phyloP scores from a whole-genome alignment of 1,140 invertebrate genomes.

The Halictus rubicundus region DNA sequence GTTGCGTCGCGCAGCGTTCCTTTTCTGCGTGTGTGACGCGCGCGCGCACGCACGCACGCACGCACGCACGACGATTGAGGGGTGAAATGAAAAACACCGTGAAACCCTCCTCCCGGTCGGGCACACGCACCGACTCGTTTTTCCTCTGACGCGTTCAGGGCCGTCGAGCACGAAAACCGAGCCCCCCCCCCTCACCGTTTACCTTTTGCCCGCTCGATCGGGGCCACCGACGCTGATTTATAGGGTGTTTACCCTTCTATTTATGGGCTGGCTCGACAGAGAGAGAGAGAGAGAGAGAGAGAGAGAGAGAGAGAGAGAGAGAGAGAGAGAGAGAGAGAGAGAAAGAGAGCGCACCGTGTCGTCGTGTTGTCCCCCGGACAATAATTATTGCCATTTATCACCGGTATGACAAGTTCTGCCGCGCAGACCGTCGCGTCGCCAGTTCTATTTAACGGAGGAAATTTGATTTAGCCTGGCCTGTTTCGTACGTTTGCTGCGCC shows the following conservation, averaged over 20 bases:
- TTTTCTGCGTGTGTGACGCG: conserved; percentile 9
- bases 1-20: neutral
- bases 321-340: no score
- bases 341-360: no score
- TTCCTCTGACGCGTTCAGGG: conserved; percentile 50
- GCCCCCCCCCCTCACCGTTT: conserved; percentile 7
- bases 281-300: no score
- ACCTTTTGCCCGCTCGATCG: conserved; percentile 39
- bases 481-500: no score
- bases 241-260: conserved; percentile 49
- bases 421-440: no score
- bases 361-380: no score
- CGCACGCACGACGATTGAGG: conserved; percentile 29
- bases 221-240: conserved; percentile 40
- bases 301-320: no score
- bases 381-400: no score
- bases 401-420: no score
- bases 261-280: conserved; percentile 3
- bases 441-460: no score
- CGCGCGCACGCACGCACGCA: neutral
- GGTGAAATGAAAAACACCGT: conserved; percentile 71
- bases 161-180: conserved; percentile 55
- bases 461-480: no score
- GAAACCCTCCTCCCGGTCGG: conserved; percentile 47
- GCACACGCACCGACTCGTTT: neutral